Base-by-base conservation (phyloP, 1,140 invertebrate species). In the Archivesica marissinica region DNA sequence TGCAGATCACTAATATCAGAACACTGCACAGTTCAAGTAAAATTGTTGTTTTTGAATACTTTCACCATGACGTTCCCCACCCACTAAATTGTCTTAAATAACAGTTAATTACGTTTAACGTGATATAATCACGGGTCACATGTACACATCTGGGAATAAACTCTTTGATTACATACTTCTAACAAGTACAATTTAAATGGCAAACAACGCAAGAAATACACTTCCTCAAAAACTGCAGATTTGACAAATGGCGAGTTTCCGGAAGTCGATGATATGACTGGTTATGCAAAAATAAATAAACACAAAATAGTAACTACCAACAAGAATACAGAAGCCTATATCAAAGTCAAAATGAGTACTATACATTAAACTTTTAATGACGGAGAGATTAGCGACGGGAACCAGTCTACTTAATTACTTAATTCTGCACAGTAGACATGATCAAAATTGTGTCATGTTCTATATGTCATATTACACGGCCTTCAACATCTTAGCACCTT, bases 181-280 rank as follows among this genome's bases (percentile, higher is more conserved):
- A 70, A 3, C 7, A 7, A 38, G 3, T n/a, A 17, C 35, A 39
- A 25, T 23, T 38, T n/a, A 3, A 23, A 23, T 30, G 9, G 15
- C 2, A 9, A 41, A 70, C 9, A 6, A 1, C 50, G 15, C 28
- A 30, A 75, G 30, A 23, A 23, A 68, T n/a, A 52, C 74, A 76
- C 74, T 76, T 76, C 74, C 74, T 76, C 74, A 76, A 76, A 76
- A 23, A 7, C 9, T 47, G 2, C n/a, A 39, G 44, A 30, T 76
- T 76, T 76, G 47, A 50, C 74, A 76, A 76, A 76, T 76, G 74
- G 74, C 74, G 74, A 76, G 25, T 56, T 59, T 56, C 74, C 74
- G 74, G 74, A 76, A 76, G 52, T 76, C 17, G 33, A 2, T 23
- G 9, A 3, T 35, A 7, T 23, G 74, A 59, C 74, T 76, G 74